Conservation (phyloP, 2,888 invertebrate species). For the Ochropleura leucogaster region DNA sequence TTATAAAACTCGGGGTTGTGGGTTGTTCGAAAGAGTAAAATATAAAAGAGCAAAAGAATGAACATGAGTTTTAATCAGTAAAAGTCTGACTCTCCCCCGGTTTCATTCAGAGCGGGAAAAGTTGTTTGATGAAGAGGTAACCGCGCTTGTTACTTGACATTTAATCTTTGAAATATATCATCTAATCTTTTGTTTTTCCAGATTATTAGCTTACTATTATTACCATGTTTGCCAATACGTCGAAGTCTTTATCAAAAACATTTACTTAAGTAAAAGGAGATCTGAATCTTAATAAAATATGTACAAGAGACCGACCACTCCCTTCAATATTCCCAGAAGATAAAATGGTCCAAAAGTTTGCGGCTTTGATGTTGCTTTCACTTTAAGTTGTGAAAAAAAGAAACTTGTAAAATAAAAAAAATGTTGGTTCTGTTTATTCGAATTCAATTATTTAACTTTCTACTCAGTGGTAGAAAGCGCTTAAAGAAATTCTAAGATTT, state of each 20-base stretch:
- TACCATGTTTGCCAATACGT: background rate
- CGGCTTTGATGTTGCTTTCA: constrained; percentile 69
- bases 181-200: background rate
- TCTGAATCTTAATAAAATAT: constrained; percentile 40
- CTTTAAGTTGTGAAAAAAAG: constrained; percentile 58
- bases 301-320: constrained; percentile 35
- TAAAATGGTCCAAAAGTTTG: constrained; percentile 63
- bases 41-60: too few species aligned
- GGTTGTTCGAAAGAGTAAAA: too few species aligned
- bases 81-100: too few species aligned
- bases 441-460: constrained; percentile 69
- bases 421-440: constrained; percentile 60
- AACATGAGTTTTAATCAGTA: too few species aligned
- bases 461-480: constrained; percentile 56
- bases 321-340: constrained; percentile 65
- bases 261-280: constrained; percentile 11
- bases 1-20: background rate
- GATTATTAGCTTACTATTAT: background rate
- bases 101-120: too few species aligned
- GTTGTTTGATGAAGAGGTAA: background rate
- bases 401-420: constrained; percentile 65
- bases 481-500: constrained; percentile 50
- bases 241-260: constrained; percentile 1
- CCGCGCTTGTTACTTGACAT: background rate
- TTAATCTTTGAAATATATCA: background rate